Base-by-base conservation (phyloP, 64 coral and sea anemone species). In the Pocillopora verrucosa region DNA sequence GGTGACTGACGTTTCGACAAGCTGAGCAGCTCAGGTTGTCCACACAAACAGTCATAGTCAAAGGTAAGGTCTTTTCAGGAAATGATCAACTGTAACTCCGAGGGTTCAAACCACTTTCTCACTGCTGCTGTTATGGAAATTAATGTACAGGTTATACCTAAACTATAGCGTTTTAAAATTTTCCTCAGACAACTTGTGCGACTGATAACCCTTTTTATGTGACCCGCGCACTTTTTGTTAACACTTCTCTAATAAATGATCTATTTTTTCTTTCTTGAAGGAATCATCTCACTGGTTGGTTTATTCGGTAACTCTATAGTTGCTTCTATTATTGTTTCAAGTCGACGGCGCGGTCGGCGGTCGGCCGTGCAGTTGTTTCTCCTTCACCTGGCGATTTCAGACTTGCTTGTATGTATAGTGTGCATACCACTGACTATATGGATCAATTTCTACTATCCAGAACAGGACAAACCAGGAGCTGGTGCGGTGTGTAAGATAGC, bases 351-450 rank as follows among this genome's bases (percentile, higher is more conserved):
- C 34, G 72, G 91, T 45, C 86, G 90, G 13, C 84, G 87, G 17
- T 80, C 91, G 4, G 59, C 76, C 9, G 95, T 96, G 12, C 73
- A 93, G 15, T 77, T 89, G 16, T 96, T 96, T 37, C 79, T 96
- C 6, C 59, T 93, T 24, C 94, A 96, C 76, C 65, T 96, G 61
- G 91, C 94, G 1, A 68, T 96, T 37, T 93, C 94, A 11, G 94
- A 96, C 72, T 89, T 96, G 72, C 88, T 96, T 0, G 91, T 96
- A 11, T 96, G 94, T 16, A 59, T 86, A 38, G 83, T 96, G 12
- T 93, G 91, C 74, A 96, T 96, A 73, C 94, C 94, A 11, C 88
- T 96, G 65, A 96, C 94, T 30, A 77, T 96, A 82, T 69, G 87
- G 60, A 36, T 90, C 0, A 96, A 88, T 78, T 96, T 93, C 56